Base-by-base conservation (phyloP, 2,888 invertebrate genomes). In the Meta bourneti region DNA sequence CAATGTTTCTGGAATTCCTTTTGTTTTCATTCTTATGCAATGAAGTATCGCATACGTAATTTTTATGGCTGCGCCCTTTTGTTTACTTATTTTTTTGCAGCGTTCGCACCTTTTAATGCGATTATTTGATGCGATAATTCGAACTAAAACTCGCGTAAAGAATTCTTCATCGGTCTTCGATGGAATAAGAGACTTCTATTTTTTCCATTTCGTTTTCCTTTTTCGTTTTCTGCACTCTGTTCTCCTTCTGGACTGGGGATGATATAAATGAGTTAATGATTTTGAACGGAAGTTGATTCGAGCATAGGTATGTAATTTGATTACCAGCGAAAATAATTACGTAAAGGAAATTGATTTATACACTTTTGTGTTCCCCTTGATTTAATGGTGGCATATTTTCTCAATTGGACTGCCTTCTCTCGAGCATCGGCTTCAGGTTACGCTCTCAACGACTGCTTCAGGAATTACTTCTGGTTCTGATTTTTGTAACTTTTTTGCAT, bases 221-320 rank as follows among this genome's bases (percentile, higher is more conserved):
- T 20, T 84, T 75, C 49, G 70, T 52, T 20, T 79, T 54, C 74
- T 83, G 19, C 34, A 54, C 74, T 54, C 19, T 71, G 51, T 82
- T 82, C 74, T 83, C 74, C 61, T 48, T 34, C 16, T 54, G n/a
- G 34, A 54, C 1, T 74, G 54, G 20, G 5, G 61, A 20, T 69
- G 2, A 69, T 61, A 77, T 78, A 85, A 85, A 77, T 11, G 85
- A 85, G 70, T 85, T 85, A 70, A 85, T 85, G 85, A 85, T 77
- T 77, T 49, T 51, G 85, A 85, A 85, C 74, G 51, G 77, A 88
- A 81, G 80, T 78, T 88, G 88, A 81, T 80, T 88, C 80, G 74
- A 88, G 88, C 88, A 81, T 88, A 80, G 80, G 78, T 88, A 51
- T 74, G 74, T 88, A 80, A 88, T 88, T 88, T 74, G 72, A 88